These are phyloP conservation scores for Eulacestoma nigropectus DNA, from an alignment of 2,113 vertebrate species.

Conservation along the genomic window DNA sequence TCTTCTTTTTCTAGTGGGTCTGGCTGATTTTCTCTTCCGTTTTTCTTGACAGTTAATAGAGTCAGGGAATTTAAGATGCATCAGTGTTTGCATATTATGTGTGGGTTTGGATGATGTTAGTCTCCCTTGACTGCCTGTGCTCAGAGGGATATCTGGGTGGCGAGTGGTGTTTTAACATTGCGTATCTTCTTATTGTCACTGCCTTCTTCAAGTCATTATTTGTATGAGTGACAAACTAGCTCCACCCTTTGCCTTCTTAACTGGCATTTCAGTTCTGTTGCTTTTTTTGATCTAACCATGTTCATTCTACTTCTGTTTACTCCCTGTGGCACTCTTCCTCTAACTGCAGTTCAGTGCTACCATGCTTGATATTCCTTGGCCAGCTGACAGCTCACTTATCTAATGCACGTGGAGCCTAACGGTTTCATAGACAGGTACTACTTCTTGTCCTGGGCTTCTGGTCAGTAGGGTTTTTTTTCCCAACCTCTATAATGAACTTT, in stretches of 20 bases:
- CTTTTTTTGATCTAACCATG: conserved; percentile 68
- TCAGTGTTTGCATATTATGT: background rate
- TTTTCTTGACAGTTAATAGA: background rate
- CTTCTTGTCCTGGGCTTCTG: conserved; percentile 67
- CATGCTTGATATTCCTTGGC: conserved; percentile 68
- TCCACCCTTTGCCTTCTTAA: conserved; percentile 64
- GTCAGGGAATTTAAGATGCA: background rate
- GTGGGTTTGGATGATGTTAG: conserved; percentile 5
- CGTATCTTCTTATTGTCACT: conserved; percentile 31
- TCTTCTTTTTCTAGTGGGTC: background rate
- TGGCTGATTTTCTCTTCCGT: background rate
- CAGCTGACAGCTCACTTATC: conserved; percentile 68
- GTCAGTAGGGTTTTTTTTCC: conserved; percentile 57
- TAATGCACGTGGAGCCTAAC: conserved; percentile 66
- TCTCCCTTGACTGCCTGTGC: background rate
- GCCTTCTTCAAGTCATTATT: conserved; percentile 46
- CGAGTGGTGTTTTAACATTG: conserved; percentile 14
- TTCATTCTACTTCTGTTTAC: conserved; percentile 69
- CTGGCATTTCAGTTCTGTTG: conserved; percentile 65
- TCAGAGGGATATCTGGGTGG: conserved; percentile 39
- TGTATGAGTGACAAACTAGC: conserved; percentile 57
- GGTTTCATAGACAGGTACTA: conserved; percentile 67
- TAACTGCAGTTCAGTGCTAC: conserved; percentile 68
- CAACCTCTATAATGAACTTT: conserved; percentile 47
- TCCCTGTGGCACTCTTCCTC: conserved; percentile 68